Base-by-base conservation (phyloP, 2,113 vertebrate genomes). In the Sardina pilchardus region DNA sequence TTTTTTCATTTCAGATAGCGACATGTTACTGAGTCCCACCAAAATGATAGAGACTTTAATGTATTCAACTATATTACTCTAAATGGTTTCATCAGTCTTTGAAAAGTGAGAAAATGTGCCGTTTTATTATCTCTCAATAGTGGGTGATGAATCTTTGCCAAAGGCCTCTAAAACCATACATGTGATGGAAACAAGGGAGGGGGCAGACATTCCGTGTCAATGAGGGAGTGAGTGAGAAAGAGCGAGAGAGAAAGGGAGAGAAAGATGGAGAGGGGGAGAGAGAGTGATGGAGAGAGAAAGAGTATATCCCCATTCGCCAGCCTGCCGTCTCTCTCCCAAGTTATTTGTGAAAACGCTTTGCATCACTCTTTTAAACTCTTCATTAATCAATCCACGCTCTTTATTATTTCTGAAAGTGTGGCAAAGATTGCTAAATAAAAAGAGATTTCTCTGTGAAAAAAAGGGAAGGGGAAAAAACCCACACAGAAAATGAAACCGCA, bases 361-460 rank as follows among this genome's bases (percentile, higher is more conserved):
- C 95, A 94, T 95, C 94, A 92, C 93, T 94, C 94, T 94, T 92
- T 95, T 95, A 95, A 96, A 95, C 93, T 96, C 93, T 94, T 93
- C 94, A 95, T 95, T 94, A 95, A 95, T 95, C 94, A 95, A 94
- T 94, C 91, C 91, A 88, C 88, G 87, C 92, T 90, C 92, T 94
- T 95, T 93, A 95, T 95, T 95, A 93, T 95, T 94, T 95, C 93
- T 91, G 93, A 92, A 91, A 93, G 93, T 93, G 92, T 91, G 91
- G 94, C 89, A 80, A 90, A 94, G 94, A 96, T 95, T 95, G 93
- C 94, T 96, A 96, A 96, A 96, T 96, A 97, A 96, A 97, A 97
- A 96, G 94, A 97, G 95, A 97, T 97, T 95, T 97, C 96, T 96
- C 96, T 95, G 96, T 94, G 95, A 94, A 85, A 86, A 88, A 81